phyloP scores from a whole-genome alignment of 2,113 vertebrate species.

The Crotalus tigris region DNA sequence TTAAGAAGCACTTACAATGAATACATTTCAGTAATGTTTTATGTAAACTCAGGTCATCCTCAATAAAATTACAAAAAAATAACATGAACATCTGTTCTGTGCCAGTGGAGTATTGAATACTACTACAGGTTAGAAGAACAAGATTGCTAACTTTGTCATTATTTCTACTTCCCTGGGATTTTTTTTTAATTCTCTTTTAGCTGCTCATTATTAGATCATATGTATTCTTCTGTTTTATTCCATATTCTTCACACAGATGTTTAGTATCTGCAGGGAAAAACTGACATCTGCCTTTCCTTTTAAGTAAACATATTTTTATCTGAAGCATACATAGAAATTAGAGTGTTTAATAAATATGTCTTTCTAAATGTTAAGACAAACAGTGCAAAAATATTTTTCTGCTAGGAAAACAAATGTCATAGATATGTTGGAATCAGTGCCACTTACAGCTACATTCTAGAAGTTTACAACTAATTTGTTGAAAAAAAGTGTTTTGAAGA shows the following conservation, averaged over 20 bases:
- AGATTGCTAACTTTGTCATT: neutral
- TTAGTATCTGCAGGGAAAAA: slow-evolving; percentile 5
- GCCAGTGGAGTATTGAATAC: neutral
- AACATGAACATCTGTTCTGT: neutral
- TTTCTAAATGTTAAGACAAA: neutral
- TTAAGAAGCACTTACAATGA: neutral
- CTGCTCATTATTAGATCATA: neutral
- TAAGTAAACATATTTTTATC: neutral
- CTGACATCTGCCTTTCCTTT: slow-evolving; percentile 11
- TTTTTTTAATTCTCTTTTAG: neutral
- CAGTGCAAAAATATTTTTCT: slow-evolving; percentile 6
- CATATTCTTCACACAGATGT: neutral
- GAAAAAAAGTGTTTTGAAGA: neutral
- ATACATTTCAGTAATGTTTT: neutral
- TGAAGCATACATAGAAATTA: slow-evolving; percentile 17
- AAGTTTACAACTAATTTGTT: neutral
- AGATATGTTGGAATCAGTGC: neutral
- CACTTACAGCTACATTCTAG: neutral
- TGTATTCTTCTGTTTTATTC: neutral
- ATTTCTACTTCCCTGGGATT: neutral
- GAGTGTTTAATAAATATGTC: neutral
- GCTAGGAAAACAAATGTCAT: slow-evolving; percentile 1
- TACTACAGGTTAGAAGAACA: neutral
- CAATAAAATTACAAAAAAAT: neutral
- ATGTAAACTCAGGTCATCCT: neutral